These are phyloP conservation scores for Gouania willdenowi DNA, from an alignment of 2,797 vertebrate genomes.

Conservation along the genomic window DNA sequence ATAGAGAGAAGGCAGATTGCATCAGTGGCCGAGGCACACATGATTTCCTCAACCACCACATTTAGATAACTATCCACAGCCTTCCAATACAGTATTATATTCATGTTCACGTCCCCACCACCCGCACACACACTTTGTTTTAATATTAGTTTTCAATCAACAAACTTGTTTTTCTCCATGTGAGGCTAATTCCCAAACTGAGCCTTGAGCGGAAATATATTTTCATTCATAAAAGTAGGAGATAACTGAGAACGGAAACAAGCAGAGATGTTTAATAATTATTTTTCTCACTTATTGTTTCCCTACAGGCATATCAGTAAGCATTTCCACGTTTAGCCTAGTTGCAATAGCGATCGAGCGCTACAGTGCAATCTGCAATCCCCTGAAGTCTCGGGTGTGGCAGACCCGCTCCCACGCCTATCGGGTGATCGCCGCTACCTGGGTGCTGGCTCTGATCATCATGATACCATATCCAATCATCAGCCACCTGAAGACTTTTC, in stretches of 20 bases:
- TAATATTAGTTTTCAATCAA: constrained; percentile 15
- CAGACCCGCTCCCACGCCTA: constrained; percentile 94
- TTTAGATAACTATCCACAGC: constrained; percentile 28
- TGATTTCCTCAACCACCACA: constrained; percentile 52
- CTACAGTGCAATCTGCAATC: constrained; percentile 95
- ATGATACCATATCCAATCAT: constrained; percentile 92
- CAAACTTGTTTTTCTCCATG: constrained; percentile 26
- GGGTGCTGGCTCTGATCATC: constrained; percentile 85
- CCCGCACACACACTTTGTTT: constrained; percentile 15
- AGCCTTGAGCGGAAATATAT: constrained; percentile 5
- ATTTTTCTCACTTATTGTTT: constrained; percentile 6
- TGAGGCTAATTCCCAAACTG: not conserved
- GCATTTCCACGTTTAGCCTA: constrained; percentile 93
- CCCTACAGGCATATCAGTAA: constrained; percentile 88
- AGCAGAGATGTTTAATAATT: not conserved
- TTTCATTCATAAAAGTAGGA: constrained; percentile 9
- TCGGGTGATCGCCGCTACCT: constrained; percentile 88
- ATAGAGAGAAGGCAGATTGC: constrained; percentile 46
- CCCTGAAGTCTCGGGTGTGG: constrained; percentile 90
- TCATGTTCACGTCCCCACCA: constrained; percentile 15
- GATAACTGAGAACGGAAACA: not conserved
- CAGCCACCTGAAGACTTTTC: constrained; percentile 69
- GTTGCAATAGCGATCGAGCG: constrained; percentile 95
- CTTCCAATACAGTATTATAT: constrained; percentile 8
- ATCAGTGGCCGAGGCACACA: constrained; percentile 39